Evolutionary conservation across 1,140 invertebrate genomes (phyloP), one percentile per base, ranked within the genome.

Genomic region (Oscheius sp.): DNA sequence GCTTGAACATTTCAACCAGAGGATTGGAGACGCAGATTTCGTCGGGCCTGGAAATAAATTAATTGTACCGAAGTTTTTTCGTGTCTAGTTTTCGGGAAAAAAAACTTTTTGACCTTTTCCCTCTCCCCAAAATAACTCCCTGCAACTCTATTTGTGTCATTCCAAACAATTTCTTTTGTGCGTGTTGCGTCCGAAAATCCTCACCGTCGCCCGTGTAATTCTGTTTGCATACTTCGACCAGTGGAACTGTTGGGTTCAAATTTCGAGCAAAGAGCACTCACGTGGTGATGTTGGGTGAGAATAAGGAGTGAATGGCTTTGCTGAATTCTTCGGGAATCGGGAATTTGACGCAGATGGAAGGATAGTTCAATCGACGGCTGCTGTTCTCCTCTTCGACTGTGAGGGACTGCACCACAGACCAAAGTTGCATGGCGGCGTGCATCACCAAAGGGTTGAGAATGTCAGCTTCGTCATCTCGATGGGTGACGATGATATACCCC

Each of bases 291-390:
- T 82, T 82, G 7, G 66, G 65, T 13, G 73, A 52, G 42, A 80
- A 71, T 3, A 80, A 67, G 1, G 61, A 38, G 36, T 65, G 38
- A 29, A 80, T 46, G 32, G 75, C 75, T 29, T 73, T 38, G 26
- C 73, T 65, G 73, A 81, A 77, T 36, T 82, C 80, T 36, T 70
- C 58, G n/a, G 81, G 81, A 68, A 82, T 75, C 35, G 81, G 81
- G 59, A 82, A 82, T 64, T 83, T 83, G 62, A 82, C 82, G 62
- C 81, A 82, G n/a, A 82, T 79, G 13, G 82, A 82, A 4, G 81
- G 80, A 73, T 82, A 82, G 61, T 75, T 79, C 35, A 83, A 55
- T 49, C 62, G 76, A 58, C 69, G 36, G 45, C 70, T 74, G 15
- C 38, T 35, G 26, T 74, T 38, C 31, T 65, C 73, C 36, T 73